Percentiles rank a stretch among this genome's conserved stretches.
phyloP scores from a whole-genome alignment of 2,113 vertebrate genomes.

The Gambusia affinis region DNA sequence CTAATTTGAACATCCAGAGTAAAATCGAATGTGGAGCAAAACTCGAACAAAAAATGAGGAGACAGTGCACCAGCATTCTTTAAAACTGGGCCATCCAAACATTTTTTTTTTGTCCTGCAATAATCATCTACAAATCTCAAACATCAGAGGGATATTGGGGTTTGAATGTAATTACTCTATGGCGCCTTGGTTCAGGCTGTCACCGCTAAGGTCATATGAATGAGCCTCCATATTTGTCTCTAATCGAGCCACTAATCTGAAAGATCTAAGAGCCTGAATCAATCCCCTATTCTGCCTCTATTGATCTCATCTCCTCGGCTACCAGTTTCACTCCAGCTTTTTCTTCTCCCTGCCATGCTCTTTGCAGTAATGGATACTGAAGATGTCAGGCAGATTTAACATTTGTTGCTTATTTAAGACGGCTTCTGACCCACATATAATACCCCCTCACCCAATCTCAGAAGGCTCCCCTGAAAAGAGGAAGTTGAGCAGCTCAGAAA shows the following conservation, averaged over 20 bases:
- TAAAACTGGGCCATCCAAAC: constrained; percentile 53
- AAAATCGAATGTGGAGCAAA: constrained; percentile 14
- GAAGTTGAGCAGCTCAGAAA: constrained; percentile 33
- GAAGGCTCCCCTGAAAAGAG: constrained; percentile 43
- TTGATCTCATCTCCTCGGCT: constrained; percentile 78
- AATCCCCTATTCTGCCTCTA: constrained; percentile 76
- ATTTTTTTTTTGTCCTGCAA: constrained; percentile 38
- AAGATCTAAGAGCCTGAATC: constrained; percentile 78
- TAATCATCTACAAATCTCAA: constrained; percentile 58
- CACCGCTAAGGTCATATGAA: constrained; percentile 74
- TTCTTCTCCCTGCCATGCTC: constrained; percentile 52
- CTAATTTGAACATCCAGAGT: constrained; percentile 6
- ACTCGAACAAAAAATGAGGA: constrained; percentile 11
- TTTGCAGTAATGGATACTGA: constrained; percentile 76
- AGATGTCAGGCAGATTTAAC: constrained; percentile 77
- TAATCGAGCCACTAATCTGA: constrained; percentile 78
- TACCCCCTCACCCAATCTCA: constrained; percentile 42
- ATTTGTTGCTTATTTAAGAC: constrained; percentile 74
- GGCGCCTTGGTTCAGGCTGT: constrained; percentile 69
- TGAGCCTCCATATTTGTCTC: constrained; percentile 76
- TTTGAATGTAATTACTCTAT: constrained; percentile 73
- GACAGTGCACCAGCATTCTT: constrained; percentile 17
- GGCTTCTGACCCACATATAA: constrained; percentile 64
- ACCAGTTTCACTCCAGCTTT: constrained; percentile 67
- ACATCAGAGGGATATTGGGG: constrained; percentile 59